These are phyloP conservation scores for Cloeon dipterum DNA, from an alignment of 2,888 invertebrate species.

Conservation along the genomic window DNA sequence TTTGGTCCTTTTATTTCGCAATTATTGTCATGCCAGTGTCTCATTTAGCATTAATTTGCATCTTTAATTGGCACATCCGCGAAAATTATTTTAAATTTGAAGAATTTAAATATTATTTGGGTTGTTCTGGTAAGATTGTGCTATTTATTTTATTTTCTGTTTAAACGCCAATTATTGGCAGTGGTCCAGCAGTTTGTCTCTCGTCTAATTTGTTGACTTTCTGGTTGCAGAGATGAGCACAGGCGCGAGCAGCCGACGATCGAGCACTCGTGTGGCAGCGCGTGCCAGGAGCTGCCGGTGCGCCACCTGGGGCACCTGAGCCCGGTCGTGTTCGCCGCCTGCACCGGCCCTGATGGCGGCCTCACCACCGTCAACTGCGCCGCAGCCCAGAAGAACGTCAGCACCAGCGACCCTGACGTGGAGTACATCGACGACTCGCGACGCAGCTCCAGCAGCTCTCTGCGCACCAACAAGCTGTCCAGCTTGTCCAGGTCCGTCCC, in stretches of 20 bases:
- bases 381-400: conserved; percentile 33
- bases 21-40: too few species aligned
- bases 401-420: conserved; percentile 40
- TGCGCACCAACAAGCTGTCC: too few species aligned
- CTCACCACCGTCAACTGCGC: conserved; percentile 41
- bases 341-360: conserved; percentile 64
- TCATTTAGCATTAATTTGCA: too few species aligned
- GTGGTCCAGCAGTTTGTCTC: too few species aligned
- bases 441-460: background rate
- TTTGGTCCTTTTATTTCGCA: too few species aligned
- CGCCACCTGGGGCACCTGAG: conserved; percentile 23
- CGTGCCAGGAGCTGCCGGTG: conserved; percentile 46
- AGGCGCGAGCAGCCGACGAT: conserved; percentile 29
- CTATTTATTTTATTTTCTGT: background rate
- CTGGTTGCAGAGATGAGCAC: conserved; percentile 15
- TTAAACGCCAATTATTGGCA: too few species aligned
- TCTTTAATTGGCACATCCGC: too few species aligned
- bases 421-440: conserved; percentile 38
- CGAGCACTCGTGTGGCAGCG: conserved; percentile 33
- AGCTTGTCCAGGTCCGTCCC: too few species aligned
- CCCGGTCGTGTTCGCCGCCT: conserved; percentile 37
- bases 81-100: background rate
- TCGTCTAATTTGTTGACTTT: too few species aligned
- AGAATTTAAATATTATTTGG: background rate
- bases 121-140: background rate